phyloP scores from a whole-genome alignment of 2,113 vertebrate species.

The Oplegnathus fasciatus region DNA sequence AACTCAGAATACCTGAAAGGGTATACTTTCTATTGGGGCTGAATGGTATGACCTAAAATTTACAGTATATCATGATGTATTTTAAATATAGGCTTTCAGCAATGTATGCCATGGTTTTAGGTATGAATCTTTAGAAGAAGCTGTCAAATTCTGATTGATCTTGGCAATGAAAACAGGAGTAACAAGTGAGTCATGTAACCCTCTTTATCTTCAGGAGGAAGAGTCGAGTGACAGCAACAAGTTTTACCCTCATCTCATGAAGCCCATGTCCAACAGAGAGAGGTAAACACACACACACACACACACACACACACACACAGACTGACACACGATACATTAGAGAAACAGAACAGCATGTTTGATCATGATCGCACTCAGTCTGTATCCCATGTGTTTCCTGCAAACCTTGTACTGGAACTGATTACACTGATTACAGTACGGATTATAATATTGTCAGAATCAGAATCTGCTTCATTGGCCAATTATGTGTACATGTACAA shows the following conservation, averaged over 20 bases:
- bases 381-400: neutral
- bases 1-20: constrained; percentile 45
- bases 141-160: neutral
- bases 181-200: neutral
- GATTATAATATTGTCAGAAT: neutral
- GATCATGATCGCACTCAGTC: neutral
- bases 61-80: neutral
- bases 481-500: no score
- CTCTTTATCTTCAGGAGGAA: constrained; percentile 79
- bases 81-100: neutral
- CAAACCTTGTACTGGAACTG: neutral
- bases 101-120: neutral
- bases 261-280: constrained; percentile 99
- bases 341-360: neutral
- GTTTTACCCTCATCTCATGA: constrained; percentile 95
- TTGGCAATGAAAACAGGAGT: neutral
- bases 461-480: no score
- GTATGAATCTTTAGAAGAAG: neutral
- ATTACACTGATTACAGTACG: neutral
- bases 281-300: constrained; percentile 82
- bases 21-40: constrained; percentile 15
- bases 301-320: neutral
- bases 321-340: neutral
- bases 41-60: constrained; percentile 20
- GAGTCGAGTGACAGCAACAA: constrained; percentile 90